phyloP scores from a whole-genome alignment of 2,113 vertebrate genomes.

The Mormyrus lacerda region DNA sequence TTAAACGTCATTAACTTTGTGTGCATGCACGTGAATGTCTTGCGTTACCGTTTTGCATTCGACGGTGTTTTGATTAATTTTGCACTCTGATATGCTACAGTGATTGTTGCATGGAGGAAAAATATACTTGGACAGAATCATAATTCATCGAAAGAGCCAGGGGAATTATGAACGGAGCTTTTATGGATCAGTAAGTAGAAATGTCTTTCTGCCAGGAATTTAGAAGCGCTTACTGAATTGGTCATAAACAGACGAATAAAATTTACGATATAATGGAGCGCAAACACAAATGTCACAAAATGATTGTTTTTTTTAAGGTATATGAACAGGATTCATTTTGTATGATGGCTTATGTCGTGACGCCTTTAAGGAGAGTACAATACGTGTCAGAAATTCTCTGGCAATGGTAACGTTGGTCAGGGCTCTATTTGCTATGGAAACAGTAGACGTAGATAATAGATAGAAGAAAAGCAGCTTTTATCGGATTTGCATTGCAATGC shows the following conservation, averaged over 20 bases:
- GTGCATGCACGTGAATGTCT: neutral
- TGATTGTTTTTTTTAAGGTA: neutral
- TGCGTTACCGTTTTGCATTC: neutral
- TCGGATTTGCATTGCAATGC: neutral
- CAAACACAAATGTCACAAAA: neutral
- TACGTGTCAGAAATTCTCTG: neutral
- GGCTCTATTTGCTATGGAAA: neutral
- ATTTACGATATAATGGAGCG: neutral
- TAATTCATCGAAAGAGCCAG: constrained; percentile 5
- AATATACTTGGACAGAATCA: neutral
- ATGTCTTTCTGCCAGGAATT: neutral
- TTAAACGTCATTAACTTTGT: constrained; percentile 15
- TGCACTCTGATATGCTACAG: neutral
- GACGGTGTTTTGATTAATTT: constrained; percentile 16
- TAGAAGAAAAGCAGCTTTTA: neutral
- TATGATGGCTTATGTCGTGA: neutral
- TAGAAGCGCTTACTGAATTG: neutral
- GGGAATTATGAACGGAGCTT: constrained; percentile 1
- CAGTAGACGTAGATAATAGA: neutral
- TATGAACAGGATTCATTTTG: neutral
- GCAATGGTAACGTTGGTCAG: neutral
- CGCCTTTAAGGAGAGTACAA: neutral
- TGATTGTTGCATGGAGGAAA: neutral
- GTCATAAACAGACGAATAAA: neutral
- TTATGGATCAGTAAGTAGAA: neutral